Evolutionary conservation across 2,113 vertebrate species (phyloP).

Genomic region (Chaetodon auriga): DNA sequence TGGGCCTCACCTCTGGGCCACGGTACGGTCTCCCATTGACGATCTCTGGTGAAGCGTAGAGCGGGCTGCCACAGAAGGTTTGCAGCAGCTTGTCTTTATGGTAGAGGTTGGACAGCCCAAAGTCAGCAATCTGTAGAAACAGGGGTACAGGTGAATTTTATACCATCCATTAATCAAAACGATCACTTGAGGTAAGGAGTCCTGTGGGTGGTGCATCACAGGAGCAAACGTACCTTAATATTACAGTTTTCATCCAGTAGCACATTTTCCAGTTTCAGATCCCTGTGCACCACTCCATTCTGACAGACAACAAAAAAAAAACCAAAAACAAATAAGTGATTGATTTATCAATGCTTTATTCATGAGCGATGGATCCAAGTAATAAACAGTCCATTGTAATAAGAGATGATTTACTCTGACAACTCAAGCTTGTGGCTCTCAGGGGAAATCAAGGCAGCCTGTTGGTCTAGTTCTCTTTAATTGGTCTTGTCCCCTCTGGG

Average conservation of each 20-base stretch:
- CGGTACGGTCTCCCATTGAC: constrained; percentile 97
- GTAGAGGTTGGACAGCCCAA: constrained; percentile 97
- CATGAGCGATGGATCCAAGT: constrained; percentile 31
- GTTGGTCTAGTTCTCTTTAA: constrained; percentile 63
- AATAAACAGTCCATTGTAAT: constrained; percentile 46
- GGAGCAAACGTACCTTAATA: constrained; percentile 90
- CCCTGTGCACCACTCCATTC: constrained; percentile 97
- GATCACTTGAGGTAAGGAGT: constrained; percentile 16
- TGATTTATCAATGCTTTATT: constrained; percentile 47
- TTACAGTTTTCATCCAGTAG: constrained; percentile 98
- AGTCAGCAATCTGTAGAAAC: constrained; percentile 93
- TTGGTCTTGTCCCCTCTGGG: constrained; percentile 61
- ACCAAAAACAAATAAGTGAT: constrained; percentile 42
- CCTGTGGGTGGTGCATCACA: background rate
- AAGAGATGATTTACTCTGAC: constrained; percentile 61
- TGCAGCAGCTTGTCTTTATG: constrained; percentile 97
- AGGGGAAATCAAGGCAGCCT: constrained; percentile 67
- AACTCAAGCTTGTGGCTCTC: constrained; percentile 46
- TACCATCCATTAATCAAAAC: background rate
- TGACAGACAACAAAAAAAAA: constrained; percentile 79
- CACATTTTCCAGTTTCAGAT: constrained; percentile 99
- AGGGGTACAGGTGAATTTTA: constrained; percentile 54
- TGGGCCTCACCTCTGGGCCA: constrained; percentile 91
- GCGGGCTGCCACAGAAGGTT: constrained; percentile 96
- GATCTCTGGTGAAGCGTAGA: constrained; percentile 98